Conservation (phyloP, 2,797 vertebrate genomes). For the Amblyopsis hoosieri region DNA sequence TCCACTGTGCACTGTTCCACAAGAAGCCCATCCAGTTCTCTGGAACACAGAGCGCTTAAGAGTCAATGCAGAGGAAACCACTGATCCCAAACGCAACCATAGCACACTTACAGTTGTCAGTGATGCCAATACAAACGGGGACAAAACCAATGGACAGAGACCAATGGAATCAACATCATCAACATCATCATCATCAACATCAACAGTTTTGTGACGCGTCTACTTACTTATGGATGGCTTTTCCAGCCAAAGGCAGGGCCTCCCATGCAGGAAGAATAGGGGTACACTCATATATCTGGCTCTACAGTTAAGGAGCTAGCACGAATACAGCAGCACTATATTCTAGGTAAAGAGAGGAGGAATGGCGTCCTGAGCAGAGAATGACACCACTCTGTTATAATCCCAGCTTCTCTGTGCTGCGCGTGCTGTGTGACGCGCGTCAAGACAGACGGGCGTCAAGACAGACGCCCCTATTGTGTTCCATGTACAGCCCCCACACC, state of each 20-base stretch:
- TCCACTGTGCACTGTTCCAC: conserved; percentile 93
- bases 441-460: not conserved
- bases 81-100: not conserved
- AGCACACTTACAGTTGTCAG: conserved; percentile 5
- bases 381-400: too few species aligned
- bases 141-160: not conserved
- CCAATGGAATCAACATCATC: not conserved
- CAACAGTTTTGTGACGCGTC: conserved; percentile 11
- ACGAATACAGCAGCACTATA: too few species aligned
- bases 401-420: too few species aligned
- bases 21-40: conserved; percentile 88
- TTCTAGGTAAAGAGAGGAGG: too few species aligned
- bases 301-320: conserved; percentile 64
- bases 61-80: not conserved
- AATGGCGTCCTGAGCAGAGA: too few species aligned
- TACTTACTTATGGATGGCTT: conserved; percentile 94
- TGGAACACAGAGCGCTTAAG: conserved; percentile 46
- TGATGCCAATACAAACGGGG: not conserved
- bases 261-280: conserved; percentile 94
- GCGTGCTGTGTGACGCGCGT: too few species aligned
- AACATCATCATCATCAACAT: conserved; percentile 6
- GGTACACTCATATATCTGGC: conserved; percentile 93
- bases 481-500: too few species aligned
- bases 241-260: conserved; percentile 93
- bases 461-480: too few species aligned